A percentile compares a stretch with the other conserved stretches of the same genome.
Evolutionary conservation across 2,113 vertebrate genomes (phyloP).

Genomic region (Callionymus lyra): DNA sequence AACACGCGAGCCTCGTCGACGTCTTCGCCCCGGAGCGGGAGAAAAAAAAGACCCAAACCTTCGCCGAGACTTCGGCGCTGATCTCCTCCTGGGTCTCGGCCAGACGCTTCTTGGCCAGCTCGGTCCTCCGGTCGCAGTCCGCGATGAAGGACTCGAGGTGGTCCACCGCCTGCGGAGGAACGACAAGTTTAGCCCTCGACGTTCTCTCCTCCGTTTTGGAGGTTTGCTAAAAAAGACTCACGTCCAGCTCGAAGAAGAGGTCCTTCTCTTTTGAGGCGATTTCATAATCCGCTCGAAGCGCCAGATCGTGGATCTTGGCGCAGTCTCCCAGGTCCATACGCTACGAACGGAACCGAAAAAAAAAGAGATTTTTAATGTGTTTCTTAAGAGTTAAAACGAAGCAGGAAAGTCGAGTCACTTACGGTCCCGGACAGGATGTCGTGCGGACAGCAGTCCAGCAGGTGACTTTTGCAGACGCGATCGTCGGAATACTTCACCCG

Average conservation of each 20-base stretch:
- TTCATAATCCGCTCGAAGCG: slow-evolving; percentile 95
- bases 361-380: background rate
- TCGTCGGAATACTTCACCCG: slow-evolving; percentile 97
- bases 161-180: slow-evolving; percentile 78
- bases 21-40: background rate
- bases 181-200: no score
- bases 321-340: slow-evolving; percentile 98
- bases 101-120: slow-evolving; percentile 93
- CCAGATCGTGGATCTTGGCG: slow-evolving; percentile 97
- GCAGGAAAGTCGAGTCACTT: slow-evolving; percentile 40
- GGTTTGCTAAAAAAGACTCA: no score
- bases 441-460: slow-evolving; percentile 97
- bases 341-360: slow-evolving; percentile 53
- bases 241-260: slow-evolving; percentile 96
- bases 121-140: slow-evolving; percentile 93
- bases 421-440: slow-evolving; percentile 98
- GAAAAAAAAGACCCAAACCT: slow-evolving; percentile 65
- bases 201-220: background rate
- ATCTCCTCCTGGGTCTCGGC: slow-evolving; percentile 98
- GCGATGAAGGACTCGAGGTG: slow-evolving; percentile 96
- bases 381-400: background rate
- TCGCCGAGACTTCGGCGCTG: slow-evolving; percentile 94
- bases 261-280: slow-evolving; percentile 97
- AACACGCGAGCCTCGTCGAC: no score
- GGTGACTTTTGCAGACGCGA: slow-evolving; percentile 98